Base-by-base conservation (phyloP, 2,113 vertebrate genomes). In the Oryzias javanicus region DNA sequence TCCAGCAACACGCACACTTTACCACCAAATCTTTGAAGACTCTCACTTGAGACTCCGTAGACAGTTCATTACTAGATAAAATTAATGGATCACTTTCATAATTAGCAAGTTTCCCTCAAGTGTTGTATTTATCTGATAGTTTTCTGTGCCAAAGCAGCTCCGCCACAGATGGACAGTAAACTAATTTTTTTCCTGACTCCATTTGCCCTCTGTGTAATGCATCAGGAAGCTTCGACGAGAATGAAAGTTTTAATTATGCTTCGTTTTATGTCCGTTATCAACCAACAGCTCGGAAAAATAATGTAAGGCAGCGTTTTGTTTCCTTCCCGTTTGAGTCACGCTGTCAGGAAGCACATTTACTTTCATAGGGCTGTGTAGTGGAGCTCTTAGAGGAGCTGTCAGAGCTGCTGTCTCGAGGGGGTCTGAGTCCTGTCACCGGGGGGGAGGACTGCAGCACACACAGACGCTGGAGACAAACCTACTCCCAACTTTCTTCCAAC, bases 321-420 rank as follows among this genome's bases (percentile, higher is more conserved):
- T 42, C 50, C 42, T 60, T 74, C 22, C 48, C 59, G 78, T 77
- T 59, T 7, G 56, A 79, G 64, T 67, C 59, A 40, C 2, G 60
- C 55, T 56, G 17, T 49, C 52, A 63, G 66, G 71, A 62, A 81
- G 77, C 50, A 51, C 54, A 68, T 78, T 86, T 54, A 57, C 69
- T 81, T 81, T 78, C 64, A 80, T 35, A 51, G 67, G 56, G 66
- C 56, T 61, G 64, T 55, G 59, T 68, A 40, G 72, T 57, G 67
- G 55, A 78, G 68, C 73, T 57, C 64, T 67, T 54, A 69, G 74
- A 81, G 74, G 69, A 74, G 74, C 82, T 88, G 84, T 88, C 86
- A 86, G 74, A 70, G 67, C 73, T 64, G 60, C 78, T 10, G 52
- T 70, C 74, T 67, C 49, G 2, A 18, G 64, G 74, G 49, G 59